Base-by-base conservation (phyloP, 2,113 vertebrate species). In the Chiloscyllium plagiosum region DNA sequence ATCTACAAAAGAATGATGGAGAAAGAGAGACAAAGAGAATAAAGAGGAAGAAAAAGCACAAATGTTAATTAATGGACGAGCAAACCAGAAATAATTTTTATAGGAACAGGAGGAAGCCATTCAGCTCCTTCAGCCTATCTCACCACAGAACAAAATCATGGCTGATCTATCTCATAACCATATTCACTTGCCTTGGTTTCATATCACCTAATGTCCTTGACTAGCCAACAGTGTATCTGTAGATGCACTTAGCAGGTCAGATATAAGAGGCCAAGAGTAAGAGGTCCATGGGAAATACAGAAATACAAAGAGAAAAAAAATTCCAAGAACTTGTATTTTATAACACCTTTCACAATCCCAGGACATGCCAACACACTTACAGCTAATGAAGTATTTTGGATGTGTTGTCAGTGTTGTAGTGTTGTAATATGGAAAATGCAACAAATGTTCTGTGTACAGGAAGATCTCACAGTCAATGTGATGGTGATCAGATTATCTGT, bases 1-100 rank as follows among this genome's bases (percentile, higher is more conserved):
- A 96, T 99, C 99, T 99, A 97, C 56, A 96, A 66, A 94, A 96
- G 95, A 22, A 26, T 4, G 87, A 87, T 47, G 22, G 52, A 3
- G 50, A 89, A 10, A 12, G 72, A 76, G 26, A 61, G 3, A 76
- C 26, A 8, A 37, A 8, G 17, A 12, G 22, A 65, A 42, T 65
- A 83, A 42, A 76, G 8, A 76, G 33, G 5, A 61, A 26, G 29
- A 26, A 90, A 15, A 61, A 22, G 17, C 19, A 15, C 0, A 24
- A n/a, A 87, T 20, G 22, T 86, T 86, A 0, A 33, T 33, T 52
- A 56, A 89, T 13, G 2, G 24, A 8, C 0, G 22, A 87, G 20
- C 24, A 24, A 24, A 87, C 0, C 1, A 10, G 1, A 56, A 13
- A 33, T 89, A 10, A 89, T 89, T 56, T 26, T 13, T 10, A 85